Conservation (phyloP, 2,797 vertebrate genomes). For the Crax fasciolata region DNA sequence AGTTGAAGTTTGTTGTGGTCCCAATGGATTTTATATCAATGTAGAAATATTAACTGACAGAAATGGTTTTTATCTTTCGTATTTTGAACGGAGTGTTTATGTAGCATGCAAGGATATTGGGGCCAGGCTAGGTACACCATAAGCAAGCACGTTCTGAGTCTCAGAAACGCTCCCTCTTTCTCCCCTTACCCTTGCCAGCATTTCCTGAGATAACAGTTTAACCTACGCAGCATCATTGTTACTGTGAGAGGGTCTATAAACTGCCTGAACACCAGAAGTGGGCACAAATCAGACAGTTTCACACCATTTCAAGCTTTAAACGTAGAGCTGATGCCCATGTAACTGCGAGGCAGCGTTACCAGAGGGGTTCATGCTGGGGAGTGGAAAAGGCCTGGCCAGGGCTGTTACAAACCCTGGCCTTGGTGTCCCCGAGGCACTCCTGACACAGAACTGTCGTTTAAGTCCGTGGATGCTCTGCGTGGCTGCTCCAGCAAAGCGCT, state of each 20-base stretch:
- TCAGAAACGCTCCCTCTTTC: neutral
- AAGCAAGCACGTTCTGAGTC: neutral
- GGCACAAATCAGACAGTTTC: neutral
- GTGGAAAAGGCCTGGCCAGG: neutral
- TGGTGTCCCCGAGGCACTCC: neutral
- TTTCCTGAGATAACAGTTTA: neutral
- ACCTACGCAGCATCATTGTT: neutral
- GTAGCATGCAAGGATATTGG: neutral
- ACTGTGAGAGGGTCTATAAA: neutral
- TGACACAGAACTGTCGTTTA: neutral
- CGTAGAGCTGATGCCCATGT: neutral
- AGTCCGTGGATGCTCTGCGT: neutral
- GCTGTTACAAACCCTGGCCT: neutral
- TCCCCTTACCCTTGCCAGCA: no score
- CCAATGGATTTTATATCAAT: neutral
- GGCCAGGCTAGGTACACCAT: neutral
- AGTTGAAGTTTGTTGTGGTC: neutral
- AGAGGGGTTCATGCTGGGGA: neutral
- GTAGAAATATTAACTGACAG: neutral
- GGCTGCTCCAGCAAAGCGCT: neutral
- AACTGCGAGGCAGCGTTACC: rapidly evolving
- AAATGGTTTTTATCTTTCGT: neutral
- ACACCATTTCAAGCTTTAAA: neutral
- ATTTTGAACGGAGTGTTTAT: neutral
- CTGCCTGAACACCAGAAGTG: neutral